A percentile compares a stretch with the other conserved stretches of the same genome.
These are phyloP conservation scores for Melipona beecheii DNA, from an alignment of 2,888 invertebrate species.

Conservation along the genomic window DNA sequence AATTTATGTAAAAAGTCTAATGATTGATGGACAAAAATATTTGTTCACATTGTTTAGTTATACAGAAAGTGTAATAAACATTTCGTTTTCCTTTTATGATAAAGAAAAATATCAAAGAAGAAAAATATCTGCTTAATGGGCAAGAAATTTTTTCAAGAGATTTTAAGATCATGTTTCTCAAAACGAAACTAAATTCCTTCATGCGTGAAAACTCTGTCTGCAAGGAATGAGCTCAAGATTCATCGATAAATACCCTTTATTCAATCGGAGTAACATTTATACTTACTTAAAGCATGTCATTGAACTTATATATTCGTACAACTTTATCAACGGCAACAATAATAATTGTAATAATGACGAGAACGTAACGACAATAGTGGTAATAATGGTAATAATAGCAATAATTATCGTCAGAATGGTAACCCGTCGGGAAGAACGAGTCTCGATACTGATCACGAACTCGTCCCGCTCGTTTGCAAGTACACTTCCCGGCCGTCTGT, in stretches of 20 bases:
- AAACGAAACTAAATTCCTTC: too few species aligned
- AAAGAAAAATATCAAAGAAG: too few species aligned
- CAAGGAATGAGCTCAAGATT: conserved; percentile 58
- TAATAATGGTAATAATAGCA: conserved; percentile 63
- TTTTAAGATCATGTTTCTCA: too few species aligned
- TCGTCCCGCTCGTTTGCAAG: background rate
- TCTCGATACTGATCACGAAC: conserved; percentile 1
- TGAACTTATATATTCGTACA: conserved; percentile 83
- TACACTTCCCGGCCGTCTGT: conserved; percentile 6
- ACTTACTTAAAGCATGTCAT: conserved; percentile 83
- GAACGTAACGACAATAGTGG: conserved; percentile 70
- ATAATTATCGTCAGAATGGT: conserved; percentile 58
- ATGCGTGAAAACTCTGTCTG: background rate
- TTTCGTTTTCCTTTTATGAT: too few species aligned
- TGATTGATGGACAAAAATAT: too few species aligned
- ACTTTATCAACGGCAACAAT: conserved; percentile 82
- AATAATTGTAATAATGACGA: conserved; percentile 73
- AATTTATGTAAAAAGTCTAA: too few species aligned
- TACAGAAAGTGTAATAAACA: too few species aligned
- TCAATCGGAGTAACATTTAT: conserved; percentile 84
- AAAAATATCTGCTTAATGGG: too few species aligned
- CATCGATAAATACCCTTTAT: conserved; percentile 84
- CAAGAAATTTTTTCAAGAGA: too few species aligned
- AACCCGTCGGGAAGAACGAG: conserved; percentile 40
- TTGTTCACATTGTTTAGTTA: too few species aligned